Evolutionary conservation across 2,113 vertebrate genomes (phyloP), one percentile per base, ranked within the genome.

Genomic region (Podarcis cretensis): DNA sequence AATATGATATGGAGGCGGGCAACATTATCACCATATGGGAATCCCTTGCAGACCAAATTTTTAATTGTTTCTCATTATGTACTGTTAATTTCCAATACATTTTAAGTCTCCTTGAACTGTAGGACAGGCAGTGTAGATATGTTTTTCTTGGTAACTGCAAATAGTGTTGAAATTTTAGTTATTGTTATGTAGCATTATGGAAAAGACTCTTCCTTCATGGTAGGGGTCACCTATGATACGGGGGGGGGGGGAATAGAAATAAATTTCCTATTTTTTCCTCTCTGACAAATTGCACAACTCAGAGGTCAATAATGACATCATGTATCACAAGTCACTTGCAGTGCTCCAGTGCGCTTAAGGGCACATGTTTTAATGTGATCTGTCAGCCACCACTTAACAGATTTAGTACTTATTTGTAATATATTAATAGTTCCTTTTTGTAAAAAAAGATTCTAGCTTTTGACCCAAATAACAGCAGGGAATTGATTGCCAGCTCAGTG

Each of bases 291-390:
- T 73, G 89, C 57, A 65, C 82, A 86, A 88, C 86, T 95, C 94
- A 93, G 88, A 95, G 96, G 96, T 96, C 96, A 97, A 6, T 92
- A 88, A 92, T 85, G 87, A 89, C 89, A 68, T 91, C 89, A 82
- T 95, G 93, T 88, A 95, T 96, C 94, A 96, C 87, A 54, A 94
- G 89, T 91, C 84, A 91, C 92, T 93, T 90, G 81, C 79, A 2
- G 2, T 48, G 63, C 91, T 83, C 84, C 90, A 65, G 25, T 76
- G 59, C 37, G 94, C 95, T 95, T 74, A n/a, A 90, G 92, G 95
- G 92, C 57, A 16, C 74, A 0, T 69, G 68, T 77, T 94, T 89
- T 93, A 95, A 94, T 92, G 94, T 87, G 93, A 90, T 89, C 95
- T 95, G 94, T 90, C 95, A 95, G 91, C 81, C 81, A 76, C 77